These are phyloP conservation scores for Paramormyrops hopkinsi DNA, from an alignment of 2,797 vertebrate species.

Conservation along the genomic window DNA sequence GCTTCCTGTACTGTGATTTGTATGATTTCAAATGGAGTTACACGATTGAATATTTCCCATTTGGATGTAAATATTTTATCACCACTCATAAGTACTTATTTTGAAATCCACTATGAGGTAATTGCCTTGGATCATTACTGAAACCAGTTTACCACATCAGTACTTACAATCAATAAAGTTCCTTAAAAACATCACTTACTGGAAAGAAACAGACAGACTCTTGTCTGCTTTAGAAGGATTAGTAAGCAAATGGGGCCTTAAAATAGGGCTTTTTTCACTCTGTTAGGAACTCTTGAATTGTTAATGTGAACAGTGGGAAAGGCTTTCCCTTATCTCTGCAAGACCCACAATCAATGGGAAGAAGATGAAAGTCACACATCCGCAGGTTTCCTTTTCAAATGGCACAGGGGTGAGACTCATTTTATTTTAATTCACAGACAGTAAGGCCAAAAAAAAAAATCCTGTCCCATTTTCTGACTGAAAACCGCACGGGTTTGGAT, in stretches of 20 bases:
- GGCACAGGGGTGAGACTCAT: conserved; percentile 12
- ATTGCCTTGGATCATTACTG: not conserved
- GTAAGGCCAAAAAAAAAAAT: not conserved
- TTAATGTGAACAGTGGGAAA: conserved; percentile 25
- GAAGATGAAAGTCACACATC: conserved; percentile 21
- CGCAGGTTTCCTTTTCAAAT: conserved; percentile 11
- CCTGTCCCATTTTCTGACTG: not conserved
- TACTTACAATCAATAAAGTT: conserved; percentile 9
- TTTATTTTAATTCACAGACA: conserved; percentile 18
- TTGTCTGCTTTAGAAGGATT: conserved; percentile 12
- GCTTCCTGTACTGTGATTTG: not conserved
- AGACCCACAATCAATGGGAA: conserved; percentile 21
- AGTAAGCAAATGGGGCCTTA: conserved; percentile 11
- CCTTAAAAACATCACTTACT: not conserved
- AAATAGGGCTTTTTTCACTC: conserved; percentile 9
- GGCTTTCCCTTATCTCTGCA: conserved; percentile 20
- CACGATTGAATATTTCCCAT: not conserved
- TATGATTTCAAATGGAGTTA: not conserved
- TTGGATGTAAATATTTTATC: conserved; percentile 1
- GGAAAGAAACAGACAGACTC: not conserved
- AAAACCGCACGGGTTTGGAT: not conserved
- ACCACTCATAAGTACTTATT: not conserved
- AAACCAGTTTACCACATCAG: not conserved
- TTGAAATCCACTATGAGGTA: not conserved
- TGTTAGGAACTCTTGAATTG: conserved; percentile 21